Percentiles rank a stretch among this genome's conserved stretches.
phyloP scores from a whole-genome alignment of 2,888 invertebrate genomes.

The Crossocerus cetratus region DNA sequence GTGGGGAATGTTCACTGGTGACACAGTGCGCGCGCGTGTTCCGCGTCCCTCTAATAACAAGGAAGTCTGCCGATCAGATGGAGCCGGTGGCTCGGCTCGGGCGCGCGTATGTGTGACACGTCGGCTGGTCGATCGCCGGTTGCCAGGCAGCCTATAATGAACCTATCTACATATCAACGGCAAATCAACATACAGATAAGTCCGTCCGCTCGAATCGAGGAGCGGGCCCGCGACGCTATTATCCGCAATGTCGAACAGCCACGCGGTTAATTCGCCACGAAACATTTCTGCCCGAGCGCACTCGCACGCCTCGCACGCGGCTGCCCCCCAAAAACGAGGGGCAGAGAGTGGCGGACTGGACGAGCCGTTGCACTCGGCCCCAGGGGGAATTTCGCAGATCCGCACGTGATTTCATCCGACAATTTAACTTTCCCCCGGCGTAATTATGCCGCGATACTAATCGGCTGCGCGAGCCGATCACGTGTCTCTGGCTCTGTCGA shows the following conservation, averaged over 20 bases:
- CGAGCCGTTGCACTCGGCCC: conserved; percentile 7
- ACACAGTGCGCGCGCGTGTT: not conserved
- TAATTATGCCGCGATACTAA: conserved; percentile 15
- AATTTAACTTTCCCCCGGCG: conserved; percentile 26
- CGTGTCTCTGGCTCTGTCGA: not conserved
- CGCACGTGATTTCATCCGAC: conserved; percentile 39
- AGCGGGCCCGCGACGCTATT: conserved; percentile 24
- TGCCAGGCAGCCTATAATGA: conserved; percentile 30
- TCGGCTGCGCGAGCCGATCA: not conserved
- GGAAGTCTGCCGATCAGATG: conserved; percentile 1
- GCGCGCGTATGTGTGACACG: conserved; percentile 4
- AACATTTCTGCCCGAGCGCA: not conserved
- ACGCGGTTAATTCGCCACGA: conserved; percentile 35
- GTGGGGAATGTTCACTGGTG: too few species aligned
- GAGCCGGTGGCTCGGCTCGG: not conserved
- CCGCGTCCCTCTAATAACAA: not conserved
- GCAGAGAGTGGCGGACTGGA: not conserved
- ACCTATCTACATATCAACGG: conserved; percentile 24
- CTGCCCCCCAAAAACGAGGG: conserved; percentile 1
- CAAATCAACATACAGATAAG: conserved; percentile 42
- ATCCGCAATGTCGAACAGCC: conserved; percentile 31
- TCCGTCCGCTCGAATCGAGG: conserved; percentile 33
- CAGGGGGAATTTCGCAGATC: conserved; percentile 26
- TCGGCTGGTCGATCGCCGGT: not conserved
- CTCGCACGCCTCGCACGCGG: not conserved